Evolutionary conservation across 2,888 invertebrate genomes (phyloP), one percentile per base, ranked within the genome.

Genomic region (Trichogramma evanescens): DNA sequence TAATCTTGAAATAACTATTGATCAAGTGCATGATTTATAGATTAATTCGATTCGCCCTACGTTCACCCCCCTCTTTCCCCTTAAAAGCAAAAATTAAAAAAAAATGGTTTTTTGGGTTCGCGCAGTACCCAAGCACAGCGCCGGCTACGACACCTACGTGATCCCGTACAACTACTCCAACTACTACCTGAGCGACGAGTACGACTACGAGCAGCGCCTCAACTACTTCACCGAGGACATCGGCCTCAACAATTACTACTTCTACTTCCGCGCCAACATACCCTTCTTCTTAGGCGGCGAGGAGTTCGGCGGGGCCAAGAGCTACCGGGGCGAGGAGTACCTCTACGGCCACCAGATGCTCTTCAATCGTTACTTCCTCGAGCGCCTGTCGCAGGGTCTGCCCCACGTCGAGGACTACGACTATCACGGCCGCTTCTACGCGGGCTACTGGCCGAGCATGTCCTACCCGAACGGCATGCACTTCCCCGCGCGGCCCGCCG

Each of bases 161-260:
- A 79, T 83, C 69, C 82, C 82, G 59, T 79, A 82, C 13, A 86
- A 86, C 73, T 86, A 86, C 68, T 84, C 84, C 9, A 82, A 80
- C 67, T 71, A 82, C 83, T 69, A 82, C 76, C 70, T 80, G 46
- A 74, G 79, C 10, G 69, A 66, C 3, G 82, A 82, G 69, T 80
- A 79, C 66, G 82, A 84, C 66, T 71, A 80, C 2, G 87, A 88
- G 68, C 81, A 82, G 69, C 82, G 80, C 61, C 67, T 89, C 59
- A 80, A 84, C 45, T 89, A 89, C 77, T 86, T 87, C 77, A 86
- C 84, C 43, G 87, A 89, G 71, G 89, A 89, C 70, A 79, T 88
- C 67, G 87, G 86, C 62, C 78, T 86, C 69, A 88, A 87, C 76
- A 71, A 82, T 0, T 87, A 81, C 77, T 88, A 88, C 79, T 84